phyloP scores from a whole-genome alignment of 2,113 vertebrate species.

The Dasypus novemcinctus region DNA sequence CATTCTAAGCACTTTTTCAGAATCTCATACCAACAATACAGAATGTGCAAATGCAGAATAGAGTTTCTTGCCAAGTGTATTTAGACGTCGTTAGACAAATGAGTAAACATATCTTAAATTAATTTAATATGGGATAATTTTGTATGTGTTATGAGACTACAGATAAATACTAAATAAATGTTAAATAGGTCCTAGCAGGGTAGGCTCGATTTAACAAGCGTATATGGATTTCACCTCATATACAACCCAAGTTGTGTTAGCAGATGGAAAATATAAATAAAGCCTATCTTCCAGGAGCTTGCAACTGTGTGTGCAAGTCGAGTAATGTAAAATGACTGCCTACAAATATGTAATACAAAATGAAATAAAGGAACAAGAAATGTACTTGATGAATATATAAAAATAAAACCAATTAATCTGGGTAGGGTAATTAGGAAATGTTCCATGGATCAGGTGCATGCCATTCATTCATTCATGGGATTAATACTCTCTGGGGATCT shows the following conservation, averaged over 20 bases:
- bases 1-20: neutral
- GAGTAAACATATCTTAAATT: neutral
- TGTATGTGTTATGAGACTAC: neutral
- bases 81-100: neutral
- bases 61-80: neutral
- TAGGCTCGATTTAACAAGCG: neutral
- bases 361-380: neutral
- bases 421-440: neutral
- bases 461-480: neutral
- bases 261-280: conserved; percentile 13
- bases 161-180: neutral
- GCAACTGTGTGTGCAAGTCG: neutral
- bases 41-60: neutral
- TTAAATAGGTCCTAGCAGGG: neutral
- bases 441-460: neutral
- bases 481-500: neutral
- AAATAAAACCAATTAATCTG: neutral
- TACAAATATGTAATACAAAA: neutral
- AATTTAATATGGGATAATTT: neutral
- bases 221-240: neutral
- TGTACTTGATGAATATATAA: neutral
- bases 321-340: neutral
- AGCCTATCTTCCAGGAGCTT: neutral
- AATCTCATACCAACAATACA: neutral
- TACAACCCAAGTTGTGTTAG: neutral